Evolutionary conservation across 2,888 invertebrate species (phyloP), one percentile per base, ranked within the genome.

Genomic region (Xanthia icteritia): DNA sequence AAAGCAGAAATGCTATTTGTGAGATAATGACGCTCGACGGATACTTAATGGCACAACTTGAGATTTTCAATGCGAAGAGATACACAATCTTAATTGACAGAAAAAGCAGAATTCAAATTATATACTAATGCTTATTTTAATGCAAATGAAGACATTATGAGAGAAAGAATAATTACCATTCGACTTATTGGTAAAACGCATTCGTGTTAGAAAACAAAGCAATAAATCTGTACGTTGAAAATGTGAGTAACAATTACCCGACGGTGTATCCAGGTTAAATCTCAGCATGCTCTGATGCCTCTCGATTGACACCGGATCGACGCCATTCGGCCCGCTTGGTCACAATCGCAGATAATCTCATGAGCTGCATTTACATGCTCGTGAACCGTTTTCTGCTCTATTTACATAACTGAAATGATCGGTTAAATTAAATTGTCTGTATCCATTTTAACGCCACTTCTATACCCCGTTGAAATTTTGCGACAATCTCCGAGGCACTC

Each of bases 371-470:
- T 92, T 91, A 93, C 92, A 91, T 92, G 89, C 90, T 90, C 88
- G 89, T 88, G 89, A 94, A 94, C 92, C 84, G 91, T 90, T 95
- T 94, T 94, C 93, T 93, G 96, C 95, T 95, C 96, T 92, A 96
- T 91, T 96, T 95, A 90, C 91, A 92, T 83, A 85, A 90, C 91
- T 94, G 92, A 95, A 95, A 94, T 94, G 93, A 96, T 95, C 92
- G 91, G 86, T 86, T 89, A 92, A 94, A 96, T 95, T 94, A 94
- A 93, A 94, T 91, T 94, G 94, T 93, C 94, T 86, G 89, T 89
- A 92, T 90, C 89, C 85, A 92, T 93, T 93, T 91, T 89, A 92
- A 92, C 92, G 92, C 90, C 87, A 90, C 89, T 85, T 88, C 83
- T 82, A 82, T 81, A 90, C 89, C 85, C 51, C 67, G 81, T 89